Percentiles rank a stretch among this genome's conserved stretches.
These are phyloP conservation scores for Coregonus sp. DNA, from an alignment of 2,797 vertebrate genomes.

Conservation along the genomic window DNA sequence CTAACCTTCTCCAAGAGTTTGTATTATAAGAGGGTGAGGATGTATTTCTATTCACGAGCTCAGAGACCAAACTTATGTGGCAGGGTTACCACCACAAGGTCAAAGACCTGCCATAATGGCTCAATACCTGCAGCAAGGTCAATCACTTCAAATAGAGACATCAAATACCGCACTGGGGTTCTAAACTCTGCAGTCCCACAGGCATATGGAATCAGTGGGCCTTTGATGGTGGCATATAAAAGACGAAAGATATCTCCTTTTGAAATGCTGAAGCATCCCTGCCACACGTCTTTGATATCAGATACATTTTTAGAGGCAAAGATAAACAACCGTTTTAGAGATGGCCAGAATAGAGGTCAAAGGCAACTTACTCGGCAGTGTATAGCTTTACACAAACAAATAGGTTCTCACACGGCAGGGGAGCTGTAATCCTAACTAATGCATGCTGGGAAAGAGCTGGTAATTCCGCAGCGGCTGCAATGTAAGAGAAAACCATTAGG, in stretches of 20 bases:
- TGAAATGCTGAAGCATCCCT: neutral
- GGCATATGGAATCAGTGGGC: neutral
- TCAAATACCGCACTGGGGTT: neutral
- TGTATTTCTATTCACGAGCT: neutral
- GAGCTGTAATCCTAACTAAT: neutral
- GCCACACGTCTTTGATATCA: neutral
- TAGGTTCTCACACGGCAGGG: neutral
- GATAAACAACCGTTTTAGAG: neutral
- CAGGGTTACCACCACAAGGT: too few relatives aligned
- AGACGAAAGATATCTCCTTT: neutral
- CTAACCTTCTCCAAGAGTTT: neutral
- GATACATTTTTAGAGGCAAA: neutral
- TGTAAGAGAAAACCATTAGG: neutral
- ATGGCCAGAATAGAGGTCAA: neutral
- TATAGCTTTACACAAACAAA: neutral
- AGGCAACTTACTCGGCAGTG: neutral
- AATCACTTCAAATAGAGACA: neutral
- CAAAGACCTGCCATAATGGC: neutral
- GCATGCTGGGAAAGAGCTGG: neutral
- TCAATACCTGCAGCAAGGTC: neutral
- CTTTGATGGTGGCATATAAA: conserved; percentile 1
- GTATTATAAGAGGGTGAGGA: neutral
- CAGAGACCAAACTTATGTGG: too few relatives aligned
- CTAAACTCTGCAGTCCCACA: neutral
- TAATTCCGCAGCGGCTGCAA: neutral